phyloP scores from a whole-genome alignment of 1,140 invertebrate species.

The Drosophila erecta region DNA sequence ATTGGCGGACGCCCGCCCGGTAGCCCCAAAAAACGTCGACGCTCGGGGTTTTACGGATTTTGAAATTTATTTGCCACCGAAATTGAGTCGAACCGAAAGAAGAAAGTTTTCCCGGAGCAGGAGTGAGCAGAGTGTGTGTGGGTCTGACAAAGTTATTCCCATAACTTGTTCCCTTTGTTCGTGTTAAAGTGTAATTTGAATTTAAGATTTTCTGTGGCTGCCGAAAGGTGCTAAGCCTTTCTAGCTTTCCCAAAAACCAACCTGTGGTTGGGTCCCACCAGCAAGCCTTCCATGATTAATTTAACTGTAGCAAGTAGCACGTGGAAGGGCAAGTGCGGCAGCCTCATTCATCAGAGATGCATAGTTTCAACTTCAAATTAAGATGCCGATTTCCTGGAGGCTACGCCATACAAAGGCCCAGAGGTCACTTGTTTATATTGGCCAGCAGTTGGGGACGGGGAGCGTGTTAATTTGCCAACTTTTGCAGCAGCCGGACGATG shows the following conservation, averaged over 20 bases:
- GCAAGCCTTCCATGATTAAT: slow-evolving; percentile 71
- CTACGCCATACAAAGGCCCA: slow-evolving; percentile 29
- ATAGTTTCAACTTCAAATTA: slow-evolving; percentile 80
- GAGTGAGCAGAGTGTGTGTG: slow-evolving; percentile 3
- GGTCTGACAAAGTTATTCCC: slow-evolving; percentile 65
- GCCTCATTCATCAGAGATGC: slow-evolving; percentile 70
- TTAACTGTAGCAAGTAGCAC: slow-evolving; percentile 69
- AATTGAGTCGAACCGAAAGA: slow-evolving; percentile 66
- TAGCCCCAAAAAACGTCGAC: slow-evolving; percentile 68
- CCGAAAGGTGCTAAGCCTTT: slow-evolving; percentile 58
- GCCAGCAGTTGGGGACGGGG: slow-evolving; percentile 24
- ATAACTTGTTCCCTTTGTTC: slow-evolving; percentile 74
- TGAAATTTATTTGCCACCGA: slow-evolving; percentile 73
- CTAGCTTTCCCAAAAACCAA: background rate
- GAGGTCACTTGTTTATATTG: slow-evolving; percentile 70
- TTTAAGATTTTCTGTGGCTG: slow-evolving; percentile 79
- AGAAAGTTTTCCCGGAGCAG: slow-evolving; percentile 44
- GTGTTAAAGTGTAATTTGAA: slow-evolving; percentile 78
- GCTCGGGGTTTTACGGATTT: slow-evolving; percentile 76
- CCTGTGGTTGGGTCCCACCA: slow-evolving; percentile 22
- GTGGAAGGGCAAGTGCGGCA: background rate
- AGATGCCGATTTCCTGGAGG: slow-evolving; percentile 41
- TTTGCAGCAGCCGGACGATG: slow-evolving; percentile 25
- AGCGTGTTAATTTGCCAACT: slow-evolving; percentile 76
- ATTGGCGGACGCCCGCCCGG: too few species aligned